These are phyloP conservation scores for Hypomesus transpacificus DNA, from an alignment of 2,113 vertebrate species.

Conservation along the genomic window DNA sequence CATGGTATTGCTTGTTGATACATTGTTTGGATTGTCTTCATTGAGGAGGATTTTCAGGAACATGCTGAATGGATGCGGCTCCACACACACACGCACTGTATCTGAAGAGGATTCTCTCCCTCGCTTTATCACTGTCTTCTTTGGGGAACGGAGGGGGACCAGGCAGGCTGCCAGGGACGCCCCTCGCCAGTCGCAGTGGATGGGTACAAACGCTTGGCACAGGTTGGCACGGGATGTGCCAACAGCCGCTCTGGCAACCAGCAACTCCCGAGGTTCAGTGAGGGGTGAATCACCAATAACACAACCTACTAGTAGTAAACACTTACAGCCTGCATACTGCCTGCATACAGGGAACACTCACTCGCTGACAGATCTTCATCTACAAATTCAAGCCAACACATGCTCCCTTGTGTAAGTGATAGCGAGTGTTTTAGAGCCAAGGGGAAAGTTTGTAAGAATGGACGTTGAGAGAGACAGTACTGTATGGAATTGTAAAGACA, in stretches of 20 bases:
- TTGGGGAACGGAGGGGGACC: slow-evolving; percentile 24
- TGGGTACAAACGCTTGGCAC: slow-evolving; percentile 68
- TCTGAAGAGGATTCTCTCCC: slow-evolving; percentile 38
- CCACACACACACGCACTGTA: slow-evolving; percentile 15
- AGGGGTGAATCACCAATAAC: slow-evolving; percentile 68
- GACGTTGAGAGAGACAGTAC: too few species aligned
- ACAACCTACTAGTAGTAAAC: slow-evolving; percentile 19
- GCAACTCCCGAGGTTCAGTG: slow-evolving; percentile 60
- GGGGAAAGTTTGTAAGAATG: neutral
- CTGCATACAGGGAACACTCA: neutral
- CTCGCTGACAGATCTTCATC: neutral
- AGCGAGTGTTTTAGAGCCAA: neutral
- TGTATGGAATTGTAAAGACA: neutral
- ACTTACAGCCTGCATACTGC: slow-evolving; percentile 26
- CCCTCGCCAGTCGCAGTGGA: slow-evolving; percentile 47
- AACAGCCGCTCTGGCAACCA: slow-evolving; percentile 60
- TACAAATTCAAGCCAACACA: neutral
- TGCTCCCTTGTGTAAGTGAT: neutral
- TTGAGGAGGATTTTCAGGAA: slow-evolving; percentile 33
- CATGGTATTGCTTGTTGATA: neutral
- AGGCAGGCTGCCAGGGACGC: slow-evolving; percentile 57
- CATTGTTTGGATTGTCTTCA: slow-evolving; percentile 15
- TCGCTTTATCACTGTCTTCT: slow-evolving; percentile 47
- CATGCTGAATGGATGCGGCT: slow-evolving; percentile 30
- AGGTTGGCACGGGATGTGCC: slow-evolving; percentile 41